Percentiles rank a stretch among this genome's conserved stretches.
Conservation (phyloP, 2,113 vertebrate species). For the Rattus rattus region DNA sequence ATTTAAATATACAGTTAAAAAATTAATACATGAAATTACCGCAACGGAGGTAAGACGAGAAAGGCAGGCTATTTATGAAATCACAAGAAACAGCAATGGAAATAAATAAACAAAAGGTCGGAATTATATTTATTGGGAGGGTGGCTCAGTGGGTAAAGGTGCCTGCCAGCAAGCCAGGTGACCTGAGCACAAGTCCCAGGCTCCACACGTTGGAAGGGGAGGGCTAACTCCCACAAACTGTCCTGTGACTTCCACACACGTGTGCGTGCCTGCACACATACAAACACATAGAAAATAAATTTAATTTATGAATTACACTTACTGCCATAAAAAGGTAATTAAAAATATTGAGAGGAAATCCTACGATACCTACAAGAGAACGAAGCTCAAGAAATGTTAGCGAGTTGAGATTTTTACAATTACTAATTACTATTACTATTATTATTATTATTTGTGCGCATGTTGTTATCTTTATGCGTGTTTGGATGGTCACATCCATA, state of each 20-base stretch:
- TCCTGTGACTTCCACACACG: neutral
- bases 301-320: neutral
- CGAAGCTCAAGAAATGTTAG: conserved; percentile 8
- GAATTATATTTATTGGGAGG: neutral
- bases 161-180: neutral
- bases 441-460: neutral
- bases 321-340: neutral
- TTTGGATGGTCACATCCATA: neutral
- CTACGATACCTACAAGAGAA: neutral
- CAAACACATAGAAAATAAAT: neutral
- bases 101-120: neutral
- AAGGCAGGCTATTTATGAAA: conserved; percentile 31
- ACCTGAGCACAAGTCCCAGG: neutral
- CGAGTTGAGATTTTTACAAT: neutral
- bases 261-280: neutral
- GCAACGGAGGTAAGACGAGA: conserved; percentile 35
- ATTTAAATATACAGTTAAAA: neutral
- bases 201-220: neutral
- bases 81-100: conserved; percentile 14
- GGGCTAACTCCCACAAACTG: neutral
- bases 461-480: neutral
- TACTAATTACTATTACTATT: neutral
- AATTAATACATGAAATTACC: conserved; percentile 44
- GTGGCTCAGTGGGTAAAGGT: neutral
- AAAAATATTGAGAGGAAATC: neutral